A percentile compares a stretch with the other conserved stretches of the same genome.
Evolutionary conservation across 2,113 vertebrate species (phyloP).

Genomic region (Pterophyllum scalare): DNA sequence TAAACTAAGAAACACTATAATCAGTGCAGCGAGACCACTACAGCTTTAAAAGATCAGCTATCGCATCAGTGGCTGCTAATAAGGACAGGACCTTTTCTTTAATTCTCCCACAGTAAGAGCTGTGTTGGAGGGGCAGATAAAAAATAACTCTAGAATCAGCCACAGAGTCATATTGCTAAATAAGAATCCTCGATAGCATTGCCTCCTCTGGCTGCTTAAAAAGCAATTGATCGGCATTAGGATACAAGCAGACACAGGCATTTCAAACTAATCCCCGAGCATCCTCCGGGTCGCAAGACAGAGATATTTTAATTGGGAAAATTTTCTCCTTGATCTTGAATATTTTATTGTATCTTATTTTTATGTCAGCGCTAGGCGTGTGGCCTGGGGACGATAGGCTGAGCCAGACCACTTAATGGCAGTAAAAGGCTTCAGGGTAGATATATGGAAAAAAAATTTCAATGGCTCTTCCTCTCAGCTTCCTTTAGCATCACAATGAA

Average conservation of each 20-base stretch:
- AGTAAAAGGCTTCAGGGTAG: constrained; percentile 40
- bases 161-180: constrained; percentile 9
- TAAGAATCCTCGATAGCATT: not conserved
- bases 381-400: constrained; percentile 55
- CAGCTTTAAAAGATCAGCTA: not conserved
- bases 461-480: constrained; percentile 1
- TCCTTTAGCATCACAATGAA: constrained; percentile 22
- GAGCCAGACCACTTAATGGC: constrained; percentile 34
- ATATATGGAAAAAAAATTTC: constrained; percentile 47
- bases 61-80: not conserved
- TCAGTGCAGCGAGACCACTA: not conserved
- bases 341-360: constrained; percentile 61
- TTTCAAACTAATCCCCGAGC: constrained; percentile 54
- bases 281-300: constrained; percentile 55
- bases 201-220: constrained; percentile 2
- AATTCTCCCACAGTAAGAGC: constrained; percentile 23
- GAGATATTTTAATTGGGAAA: constrained; percentile 63
- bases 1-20: not conserved
- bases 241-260: constrained; percentile 14
- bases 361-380: constrained; percentile 45
- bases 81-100: constrained; percentile 18
- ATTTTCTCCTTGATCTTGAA: constrained; percentile 67
- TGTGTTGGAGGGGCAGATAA: not conserved
- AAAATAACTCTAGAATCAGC: constrained; percentile 23
- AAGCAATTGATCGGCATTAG: not conserved